phyloP scores from a whole-genome alignment of 2,113 vertebrate species.

The Brachirus orientalis region DNA sequence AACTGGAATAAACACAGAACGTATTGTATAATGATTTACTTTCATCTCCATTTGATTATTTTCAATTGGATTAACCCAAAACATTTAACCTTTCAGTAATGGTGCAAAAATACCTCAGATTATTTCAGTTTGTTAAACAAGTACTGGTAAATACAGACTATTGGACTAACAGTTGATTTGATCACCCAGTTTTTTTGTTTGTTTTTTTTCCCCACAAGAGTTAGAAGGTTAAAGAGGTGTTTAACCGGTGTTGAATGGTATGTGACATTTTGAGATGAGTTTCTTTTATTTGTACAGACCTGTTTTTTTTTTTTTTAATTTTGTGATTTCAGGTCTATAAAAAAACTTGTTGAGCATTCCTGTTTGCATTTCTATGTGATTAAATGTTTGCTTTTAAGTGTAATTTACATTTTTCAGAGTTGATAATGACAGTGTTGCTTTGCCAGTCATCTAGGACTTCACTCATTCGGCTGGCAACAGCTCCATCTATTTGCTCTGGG shows the following conservation, averaged over 20 bases:
- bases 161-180: no score
- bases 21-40: not conserved
- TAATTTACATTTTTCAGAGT: no score
- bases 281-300: slow-evolving; percentile 66
- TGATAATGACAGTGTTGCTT: no score
- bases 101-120: slow-evolving; percentile 61
- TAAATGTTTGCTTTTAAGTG: no score
- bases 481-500: no score
- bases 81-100: slow-evolving; percentile 15
- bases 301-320: slow-evolving; percentile 23
- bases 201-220: no score
- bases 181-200: no score
- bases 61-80: not conserved
- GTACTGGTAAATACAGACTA: not conserved
- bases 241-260: slow-evolving; percentile 15
- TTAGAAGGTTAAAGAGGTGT: no score
- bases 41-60: slow-evolving; percentile 22
- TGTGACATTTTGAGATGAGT: slow-evolving; percentile 33
- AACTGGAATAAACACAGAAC: slow-evolving; percentile 44
- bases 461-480: no score
- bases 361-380: no score
- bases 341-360: no score
- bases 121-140: not conserved
- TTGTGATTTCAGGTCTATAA: not conserved
- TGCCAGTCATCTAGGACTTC: no score